These are phyloP conservation scores for Malurus melanocephalus DNA, from an alignment of 2,113 vertebrate species.

Conservation along the genomic window DNA sequence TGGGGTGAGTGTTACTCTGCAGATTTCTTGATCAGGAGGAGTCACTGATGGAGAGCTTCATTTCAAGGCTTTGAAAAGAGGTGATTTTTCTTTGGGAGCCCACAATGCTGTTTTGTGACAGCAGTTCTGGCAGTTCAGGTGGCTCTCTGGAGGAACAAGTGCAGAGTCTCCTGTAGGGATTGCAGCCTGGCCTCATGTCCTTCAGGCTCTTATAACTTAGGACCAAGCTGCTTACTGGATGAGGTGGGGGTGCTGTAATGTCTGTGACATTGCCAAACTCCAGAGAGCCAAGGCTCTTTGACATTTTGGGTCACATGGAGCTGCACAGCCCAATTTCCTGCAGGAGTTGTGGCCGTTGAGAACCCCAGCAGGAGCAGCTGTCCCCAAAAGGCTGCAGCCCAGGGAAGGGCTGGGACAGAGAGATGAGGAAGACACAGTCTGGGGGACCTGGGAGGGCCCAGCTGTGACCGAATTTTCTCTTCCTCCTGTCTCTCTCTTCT, in stretches of 20 bases:
- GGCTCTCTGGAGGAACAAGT: neutral
- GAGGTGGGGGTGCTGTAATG: fast-evolving
- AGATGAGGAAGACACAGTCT: fast-evolving
- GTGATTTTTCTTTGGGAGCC: neutral
- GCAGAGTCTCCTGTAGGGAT: neutral
- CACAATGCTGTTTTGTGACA: neutral
- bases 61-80: neutral
- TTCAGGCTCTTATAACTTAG: neutral
- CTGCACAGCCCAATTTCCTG: neutral
- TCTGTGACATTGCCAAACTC: fast-evolving
- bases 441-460: fast-evolving
- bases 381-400: neutral
- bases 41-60: neutral
- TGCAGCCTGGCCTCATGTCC: fast-evolving
- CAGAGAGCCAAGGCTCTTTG: fast-evolving
- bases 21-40: neutral
- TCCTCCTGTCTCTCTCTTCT: neutral
- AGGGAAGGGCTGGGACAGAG: too few species aligned
- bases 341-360: neutral
- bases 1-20: neutral
- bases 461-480: neutral
- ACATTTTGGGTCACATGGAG: neutral
- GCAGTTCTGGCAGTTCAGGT: neutral
- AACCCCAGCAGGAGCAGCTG: neutral
- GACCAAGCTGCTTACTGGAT: neutral